Evolutionary conservation across 92 coral and sea anemone genomes (phyloP), one percentile per base, ranked within the genome.

Genomic region (Epizoanthus rinbou): DNA sequence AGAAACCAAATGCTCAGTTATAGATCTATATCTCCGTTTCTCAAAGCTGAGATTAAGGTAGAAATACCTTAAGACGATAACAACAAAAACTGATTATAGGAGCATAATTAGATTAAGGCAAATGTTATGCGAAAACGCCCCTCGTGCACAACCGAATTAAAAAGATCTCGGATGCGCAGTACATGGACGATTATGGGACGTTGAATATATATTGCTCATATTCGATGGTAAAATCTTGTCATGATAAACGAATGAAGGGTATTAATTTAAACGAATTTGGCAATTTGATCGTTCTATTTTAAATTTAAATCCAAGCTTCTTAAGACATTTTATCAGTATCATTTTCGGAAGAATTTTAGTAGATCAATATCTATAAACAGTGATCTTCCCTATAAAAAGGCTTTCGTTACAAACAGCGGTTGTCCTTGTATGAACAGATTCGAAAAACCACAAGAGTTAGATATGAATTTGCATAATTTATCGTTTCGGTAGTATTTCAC

Each of bases 321-420:
- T 1, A 15, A 41, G 47, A 17, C 8, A 4, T 15, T 67, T 35
- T 8, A 64, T 64, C 69, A 17, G 69, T 24, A 24, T 24, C 16
- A 17, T 65, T 25, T 9, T 23, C 37, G 16, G 70, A 1, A 11
- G 71, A 43, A 17, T 23, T 64, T 65, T 25, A 9, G 71, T 11
- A 31, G 43, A 28, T 65, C 39, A 22, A 1, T 23, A 65, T 65
- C 45, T 21, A 7, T 18, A 65, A n/a, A 65, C 71, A 65, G 5
- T 22, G n/a, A 18, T 25, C 35, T 65, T n/a, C 71, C 17, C 11
- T 14, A 28, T 0, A 64, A 18, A 14, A 4, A 64, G 31, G 69
- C 39, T 64, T 28, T 65, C 17, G 71, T 25, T 28, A 65, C 33
- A 15, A 65, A 67, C 73, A 67, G 73, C 73, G 47, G 73, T 67